phyloP scores from a whole-genome alignment of 2,797 vertebrate genomes.

The Anguilla megastoma region DNA sequence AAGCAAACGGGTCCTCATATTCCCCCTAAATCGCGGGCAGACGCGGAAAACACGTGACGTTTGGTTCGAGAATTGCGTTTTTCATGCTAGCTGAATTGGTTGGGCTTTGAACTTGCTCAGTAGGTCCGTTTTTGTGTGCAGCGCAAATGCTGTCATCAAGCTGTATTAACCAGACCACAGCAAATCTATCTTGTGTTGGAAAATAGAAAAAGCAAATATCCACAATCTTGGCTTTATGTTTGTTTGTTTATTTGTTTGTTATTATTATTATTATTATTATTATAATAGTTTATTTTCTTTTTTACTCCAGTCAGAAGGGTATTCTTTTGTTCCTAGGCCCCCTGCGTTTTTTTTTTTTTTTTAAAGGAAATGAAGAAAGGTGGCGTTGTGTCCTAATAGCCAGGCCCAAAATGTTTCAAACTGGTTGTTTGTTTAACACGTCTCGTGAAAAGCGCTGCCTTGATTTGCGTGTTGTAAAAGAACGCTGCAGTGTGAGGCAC shows the following conservation, averaged over 20 bases:
- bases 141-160: neutral
- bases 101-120: neutral
- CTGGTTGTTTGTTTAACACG: neutral
- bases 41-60: neutral
- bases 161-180: neutral
- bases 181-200: neutral
- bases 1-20: constrained; percentile 55
- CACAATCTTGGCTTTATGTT: neutral
- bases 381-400: neutral
- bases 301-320: neutral
- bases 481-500: neutral
- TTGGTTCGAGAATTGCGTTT: neutral
- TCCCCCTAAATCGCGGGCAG: neutral
- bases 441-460: neutral
- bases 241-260: too few species aligned
- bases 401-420: neutral
- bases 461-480: neutral
- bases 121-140: neutral
- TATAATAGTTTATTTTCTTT: neutral
- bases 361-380: neutral
- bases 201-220: neutral
- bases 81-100: neutral
- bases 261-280: too few species aligned
- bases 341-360: neutral
- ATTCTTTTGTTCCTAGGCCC: neutral